Evolutionary conservation across 2,888 invertebrate genomes (phyloP).

Genomic region (Tinea trinotella): DNA sequence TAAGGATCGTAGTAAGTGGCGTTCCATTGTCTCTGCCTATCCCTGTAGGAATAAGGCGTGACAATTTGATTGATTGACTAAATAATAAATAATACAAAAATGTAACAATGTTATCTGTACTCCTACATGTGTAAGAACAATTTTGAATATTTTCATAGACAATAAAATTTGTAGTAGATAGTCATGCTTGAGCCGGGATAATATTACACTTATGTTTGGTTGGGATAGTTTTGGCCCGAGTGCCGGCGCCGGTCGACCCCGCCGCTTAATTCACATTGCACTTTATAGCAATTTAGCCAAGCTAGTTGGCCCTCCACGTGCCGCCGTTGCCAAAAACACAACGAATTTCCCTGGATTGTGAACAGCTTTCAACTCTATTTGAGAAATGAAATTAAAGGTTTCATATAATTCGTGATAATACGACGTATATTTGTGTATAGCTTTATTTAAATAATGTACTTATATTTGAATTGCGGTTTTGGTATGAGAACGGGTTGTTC

Average conservation of each 20-base stretch:
- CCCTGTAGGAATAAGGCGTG: too few species aligned
- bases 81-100: too few species aligned
- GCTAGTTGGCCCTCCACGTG: conserved; percentile 31
- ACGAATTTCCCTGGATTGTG: conserved; percentile 8
- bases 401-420: too few species aligned
- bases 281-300: conserved; percentile 49
- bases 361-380: conserved; percentile 12
- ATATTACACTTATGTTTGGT: conserved; percentile 13
- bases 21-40: too few species aligned
- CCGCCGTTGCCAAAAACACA: not conserved
- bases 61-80: too few species aligned
- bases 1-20: too few species aligned
- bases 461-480: too few species aligned
- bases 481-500: too few species aligned
- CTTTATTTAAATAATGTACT: too few species aligned
- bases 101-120: too few species aligned
- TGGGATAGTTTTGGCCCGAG: conserved; percentile 36
- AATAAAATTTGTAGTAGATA: not conserved
- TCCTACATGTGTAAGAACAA: not conserved
- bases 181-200: not conserved
- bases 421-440: too few species aligned
- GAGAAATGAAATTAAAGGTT: not conserved
- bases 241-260: conserved; percentile 34
- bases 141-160: not conserved
- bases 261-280: conserved; percentile 45